Evolutionary conservation across 2,797 vertebrate genomes (phyloP), one percentile per base, ranked within the genome.

Genomic region (Hypotaenidia philippensis): DNA sequence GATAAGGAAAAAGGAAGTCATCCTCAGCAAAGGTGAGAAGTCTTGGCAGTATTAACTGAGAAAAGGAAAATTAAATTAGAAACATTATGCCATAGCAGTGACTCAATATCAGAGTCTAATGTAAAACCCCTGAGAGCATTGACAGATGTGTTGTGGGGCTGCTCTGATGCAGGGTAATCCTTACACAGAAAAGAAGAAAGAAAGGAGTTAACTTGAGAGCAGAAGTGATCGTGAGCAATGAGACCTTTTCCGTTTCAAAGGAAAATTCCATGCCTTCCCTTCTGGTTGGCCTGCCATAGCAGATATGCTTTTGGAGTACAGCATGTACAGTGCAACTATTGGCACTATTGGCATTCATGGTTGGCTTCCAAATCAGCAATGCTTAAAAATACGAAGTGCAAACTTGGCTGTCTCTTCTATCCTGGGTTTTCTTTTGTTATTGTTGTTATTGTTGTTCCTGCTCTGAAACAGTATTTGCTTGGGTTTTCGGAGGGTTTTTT

Each of bases 311-410:
- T 89, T 81, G 68, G 63, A 95, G 87, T 88, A 95, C 89, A 91
- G 72, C 76, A 68, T 55, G 91, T 90, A 92, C 89, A 87, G 56
- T 83, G 69, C 36, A 94, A 83, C 77, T 89, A 79, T 5, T 87
- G 77, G 77, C 74, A 90, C 77, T 89, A 79, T 5, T 87, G 77
- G 77, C 70, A 90, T 89, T 93, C 68, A 79, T 88, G 85, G 74
- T 95, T 91, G 79, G 12, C 68, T 96, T 94, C 93, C 87, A 96
- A 72, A 96, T 95, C 93, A 94, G 75, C 68, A 87, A 49, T 74
- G 70, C 93, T 95, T 79, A 84, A 96, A 96, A 95, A 96, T 45
- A 89, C 23, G 80, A 87, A 86, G 66, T 29, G 56, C 45, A 96
- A 82, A 88, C 59, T 87, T 86, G 83, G 66, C 70, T 74, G 9